Evolutionary conservation across 2,888 invertebrate species (phyloP), one percentile per base, ranked within the genome.

Genomic region (Agonopterix arenella): DNA sequence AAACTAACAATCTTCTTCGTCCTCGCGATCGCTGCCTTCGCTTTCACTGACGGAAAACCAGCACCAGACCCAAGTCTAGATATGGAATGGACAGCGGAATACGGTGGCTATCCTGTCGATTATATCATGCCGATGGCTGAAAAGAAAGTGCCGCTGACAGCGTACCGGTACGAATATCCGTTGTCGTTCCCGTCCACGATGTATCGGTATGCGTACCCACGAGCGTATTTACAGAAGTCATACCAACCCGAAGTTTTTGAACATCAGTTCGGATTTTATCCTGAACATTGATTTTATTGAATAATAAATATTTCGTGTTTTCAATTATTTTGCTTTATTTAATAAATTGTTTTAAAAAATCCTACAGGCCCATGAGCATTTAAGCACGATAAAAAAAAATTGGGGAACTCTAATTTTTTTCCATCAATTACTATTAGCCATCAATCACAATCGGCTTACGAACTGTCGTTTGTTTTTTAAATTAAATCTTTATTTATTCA

Each of bases 51-150:
- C 8, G 43, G 37, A 10, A 36, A 45, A n/a, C n/a, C 8, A 8
- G 8, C 28, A 1, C 45, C 45, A 10, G 7, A 55, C 8, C 59
- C 57, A 2, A 28, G 52, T 0, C 44, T 56, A 8, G 49, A 52
- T 16, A 57, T 61, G 11, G 56, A 68, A 47, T 70, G 69, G 72
- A 56, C 38, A 7, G 59, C 66, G 0, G 49, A 56, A 2, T 70
- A 70, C 49, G 68, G 69, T 0, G 7, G 36, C 2, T 63, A 60
- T 50, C 61, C 62, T 1, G 3, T 58, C 3, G 11, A 55, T 8
- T 46, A 50, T 8, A 44, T 58, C 18, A 11, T 60, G 2, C 47
- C 59, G 0, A 10, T 57, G 10, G 38, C 4, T 16, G 51, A 11
- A 52, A 11, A 45, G 11, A 28, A 28, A 28, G 28, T 28, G 28